Percentiles rank a stretch among this genome's conserved stretches.
Conservation (phyloP, 2,888 invertebrate genomes). For the Pseudoips prasinana region DNA sequence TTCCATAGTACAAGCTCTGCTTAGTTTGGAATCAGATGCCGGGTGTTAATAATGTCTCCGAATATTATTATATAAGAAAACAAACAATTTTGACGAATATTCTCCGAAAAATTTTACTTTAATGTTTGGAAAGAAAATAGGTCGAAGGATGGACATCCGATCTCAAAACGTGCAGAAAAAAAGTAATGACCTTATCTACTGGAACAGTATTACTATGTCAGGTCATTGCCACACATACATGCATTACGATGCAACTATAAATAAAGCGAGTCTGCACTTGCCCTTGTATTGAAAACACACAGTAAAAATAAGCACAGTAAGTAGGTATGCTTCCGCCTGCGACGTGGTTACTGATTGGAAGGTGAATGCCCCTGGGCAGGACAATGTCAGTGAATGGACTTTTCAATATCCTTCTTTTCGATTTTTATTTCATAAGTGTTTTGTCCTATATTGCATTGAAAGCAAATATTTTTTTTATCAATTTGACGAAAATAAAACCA, state of each 20-base stretch:
- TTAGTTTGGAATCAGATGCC: no score
- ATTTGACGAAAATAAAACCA: no score
- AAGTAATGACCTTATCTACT: conserved; percentile 12
- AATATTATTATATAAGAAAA: no score
- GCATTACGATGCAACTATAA: neutral
- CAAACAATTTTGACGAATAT: no score
- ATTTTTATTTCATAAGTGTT: conserved; percentile 17
- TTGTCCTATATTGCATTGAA: no score
- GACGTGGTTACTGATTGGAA: conserved; percentile 31
- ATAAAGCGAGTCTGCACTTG: conserved; percentile 29
- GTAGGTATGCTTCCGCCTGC: conserved; percentile 42
- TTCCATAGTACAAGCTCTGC: no score
- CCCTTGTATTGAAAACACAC: conserved; percentile 42
- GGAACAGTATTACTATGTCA: conserved; percentile 38
- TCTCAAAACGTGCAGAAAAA: no score
- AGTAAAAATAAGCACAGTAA: conserved; percentile 34
- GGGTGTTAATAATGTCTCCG: no score
- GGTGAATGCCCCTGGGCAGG: conserved; percentile 66
- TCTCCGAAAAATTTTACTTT: no score
- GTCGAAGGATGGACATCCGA: no score
- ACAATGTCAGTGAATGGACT: conserved; percentile 63
- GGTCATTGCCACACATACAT: conserved; percentile 9
- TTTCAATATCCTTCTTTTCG: conserved; percentile 43
- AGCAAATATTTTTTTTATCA: no score
- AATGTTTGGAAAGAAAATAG: no score